Base-by-base conservation (phyloP, 2,797 vertebrate species). In the Staurois parvus region DNA sequence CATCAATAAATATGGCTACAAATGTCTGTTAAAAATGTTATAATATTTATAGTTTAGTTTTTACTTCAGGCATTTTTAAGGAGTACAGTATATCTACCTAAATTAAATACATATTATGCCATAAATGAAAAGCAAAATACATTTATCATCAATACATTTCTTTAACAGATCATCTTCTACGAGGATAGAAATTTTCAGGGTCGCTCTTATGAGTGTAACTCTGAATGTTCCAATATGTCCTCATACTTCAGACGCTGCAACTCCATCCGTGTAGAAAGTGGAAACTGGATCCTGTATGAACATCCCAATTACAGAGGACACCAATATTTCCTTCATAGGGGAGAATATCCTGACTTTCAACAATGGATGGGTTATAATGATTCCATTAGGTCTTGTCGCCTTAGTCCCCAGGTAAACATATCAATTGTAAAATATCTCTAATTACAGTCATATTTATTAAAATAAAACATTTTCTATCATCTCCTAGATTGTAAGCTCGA, bases 121-220 rank as follows among this genome's bases (percentile, higher is more conserved):
- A 13, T 19, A 52, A 29, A 67, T 28, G 28, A 67, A 28, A 67
- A 67, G 12, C 12, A 28, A 1, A 67, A 67, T 4, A 11, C 15
- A 29, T 24, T 5, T 11, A 37, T 72, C 13, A 1, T 13, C 2
- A 37, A 37, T 74, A 8, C 3, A 15, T 26, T 45, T 1, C 15
- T 48, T 48, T 2, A 45, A 48, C 83, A 96, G 93, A 92, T 95
- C 79, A 92, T 84, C 85, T 94, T 94, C 77, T 96, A 93, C 42
- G 95, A 96, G 89, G 94, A 96, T 76, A 93, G 89, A 75, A 90
- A 93, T 90, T 95, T 96, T 90, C 90, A 92, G 92, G 92, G 94
- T 28, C 92, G 91, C 75, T 93, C 89, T 84, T 94, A 94, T 87
- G 94, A 94, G 87, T 92, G 89, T 86, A 92, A 81, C 75, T 90